Evolutionary conservation across 2,888 invertebrate species (phyloP).

Genomic region (Azorinus chamasolen): DNA sequence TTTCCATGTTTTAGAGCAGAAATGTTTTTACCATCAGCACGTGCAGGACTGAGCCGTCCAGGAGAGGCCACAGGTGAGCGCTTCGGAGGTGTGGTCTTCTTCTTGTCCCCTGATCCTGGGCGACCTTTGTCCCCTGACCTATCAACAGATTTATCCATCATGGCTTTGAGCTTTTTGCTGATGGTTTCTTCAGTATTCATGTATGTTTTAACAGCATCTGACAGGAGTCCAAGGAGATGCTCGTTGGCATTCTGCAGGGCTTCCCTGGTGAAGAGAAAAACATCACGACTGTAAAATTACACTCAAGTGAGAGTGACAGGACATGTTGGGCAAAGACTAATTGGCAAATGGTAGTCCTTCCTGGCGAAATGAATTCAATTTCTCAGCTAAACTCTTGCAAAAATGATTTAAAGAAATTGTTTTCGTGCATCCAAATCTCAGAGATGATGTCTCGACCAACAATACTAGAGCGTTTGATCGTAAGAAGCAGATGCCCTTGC

Average conservation of each 20-base stretch:
- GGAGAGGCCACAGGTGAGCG: slow-evolving; percentile 56
- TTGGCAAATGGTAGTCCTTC: too few relatives aligned
- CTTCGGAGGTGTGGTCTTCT: slow-evolving; percentile 49
- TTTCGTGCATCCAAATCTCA: too few relatives aligned
- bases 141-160: slow-evolving; percentile 54
- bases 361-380: too few relatives aligned
- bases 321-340: too few relatives aligned
- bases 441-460: too few relatives aligned
- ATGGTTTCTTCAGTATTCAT: slow-evolving; percentile 82
- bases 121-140: slow-evolving; percentile 29
- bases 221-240: slow-evolving; percentile 79
- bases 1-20: too few relatives aligned
- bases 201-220: slow-evolving; percentile 81
- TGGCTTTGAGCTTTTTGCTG: slow-evolving; percentile 72
- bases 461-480: too few relatives aligned
- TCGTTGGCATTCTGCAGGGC: slow-evolving; percentile 78
- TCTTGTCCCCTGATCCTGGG: slow-evolving; percentile 43
- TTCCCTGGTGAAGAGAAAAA: slow-evolving; percentile 68
- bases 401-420: too few relatives aligned
- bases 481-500: too few relatives aligned
- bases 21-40: slow-evolving; percentile 51
- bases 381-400: too few relatives aligned
- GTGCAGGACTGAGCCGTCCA: slow-evolving; percentile 52
- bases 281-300: not conserved
- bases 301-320: too few relatives aligned